Evolutionary conservation across 2,888 invertebrate genomes (phyloP).

Genomic region (Eupelmus urozonus): DNA sequence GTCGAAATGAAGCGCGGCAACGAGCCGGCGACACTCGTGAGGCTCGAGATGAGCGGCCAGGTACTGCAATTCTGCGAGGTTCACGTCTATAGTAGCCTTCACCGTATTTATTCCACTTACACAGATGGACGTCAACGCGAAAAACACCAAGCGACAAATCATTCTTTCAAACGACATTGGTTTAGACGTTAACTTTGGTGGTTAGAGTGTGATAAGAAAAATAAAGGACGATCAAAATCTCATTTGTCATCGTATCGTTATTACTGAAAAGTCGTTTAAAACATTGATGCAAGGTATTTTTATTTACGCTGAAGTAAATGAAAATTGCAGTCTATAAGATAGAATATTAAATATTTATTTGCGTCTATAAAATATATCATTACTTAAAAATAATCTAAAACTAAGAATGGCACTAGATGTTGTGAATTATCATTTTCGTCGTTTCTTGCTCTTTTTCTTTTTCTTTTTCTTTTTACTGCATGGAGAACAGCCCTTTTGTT

Average conservation of each 20-base stretch:
- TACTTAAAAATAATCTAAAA: no score
- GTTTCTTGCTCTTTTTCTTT: constrained; percentile 58
- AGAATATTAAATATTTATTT: neutral
- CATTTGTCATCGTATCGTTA: no score
- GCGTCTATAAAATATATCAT: neutral
- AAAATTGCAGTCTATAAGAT: neutral
- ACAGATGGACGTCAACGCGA: constrained; percentile 1
- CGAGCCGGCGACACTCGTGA: constrained; percentile 80
- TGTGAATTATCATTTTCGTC: constrained; percentile 18
- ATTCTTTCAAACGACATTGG: neutral
- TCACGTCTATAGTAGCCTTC: constrained; percentile 69
- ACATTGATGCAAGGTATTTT: no score
- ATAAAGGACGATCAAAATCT: no score
- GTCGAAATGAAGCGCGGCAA: constrained; percentile 80
- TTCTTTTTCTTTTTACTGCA: constrained; percentile 64
- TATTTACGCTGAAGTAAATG: no score
- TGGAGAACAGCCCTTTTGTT: constrained; percentile 61
- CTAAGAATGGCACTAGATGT: no score
- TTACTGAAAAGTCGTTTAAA: no score
- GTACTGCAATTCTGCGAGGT: constrained; percentile 77
- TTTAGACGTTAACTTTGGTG: no score
- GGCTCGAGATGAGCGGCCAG: constrained; percentile 80
- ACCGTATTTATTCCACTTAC: constrained; percentile 23
- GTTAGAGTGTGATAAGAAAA: no score
- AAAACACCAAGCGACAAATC: neutral